Conservation (phyloP, 1,140 invertebrate species). For the Sarcophaga peregrina region DNA sequence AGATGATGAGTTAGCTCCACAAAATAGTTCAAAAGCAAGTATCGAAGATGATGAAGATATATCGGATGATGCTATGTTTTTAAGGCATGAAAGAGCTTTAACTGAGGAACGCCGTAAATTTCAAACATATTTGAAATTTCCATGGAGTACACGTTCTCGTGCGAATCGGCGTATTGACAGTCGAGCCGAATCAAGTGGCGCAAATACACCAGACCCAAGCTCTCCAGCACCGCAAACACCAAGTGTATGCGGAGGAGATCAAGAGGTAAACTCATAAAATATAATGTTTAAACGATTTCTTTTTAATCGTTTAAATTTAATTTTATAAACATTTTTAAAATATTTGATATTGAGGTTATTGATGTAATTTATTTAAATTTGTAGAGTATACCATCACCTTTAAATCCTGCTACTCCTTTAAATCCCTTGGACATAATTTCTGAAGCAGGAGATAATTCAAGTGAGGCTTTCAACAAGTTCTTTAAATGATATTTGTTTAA, state of each 20-base stretch:
- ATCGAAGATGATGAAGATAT: slow-evolving; percentile 69
- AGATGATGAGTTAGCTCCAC: not conserved
- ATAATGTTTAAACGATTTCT: not conserved
- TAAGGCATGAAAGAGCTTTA: slow-evolving; percentile 79
- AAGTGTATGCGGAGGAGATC: slow-evolving; percentile 50
- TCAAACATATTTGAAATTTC: slow-evolving; percentile 76
- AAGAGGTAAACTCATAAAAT: slow-evolving; percentile 51
- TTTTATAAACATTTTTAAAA: not conserved
- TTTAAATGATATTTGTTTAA: slow-evolving; percentile 10
- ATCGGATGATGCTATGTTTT: slow-evolving; percentile 75
- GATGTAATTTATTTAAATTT: slow-evolving; percentile 32
- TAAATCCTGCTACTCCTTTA: slow-evolving; percentile 68
- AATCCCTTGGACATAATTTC: slow-evolving; percentile 64
- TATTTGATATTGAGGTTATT: not conserved
- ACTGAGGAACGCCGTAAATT: slow-evolving; percentile 84
- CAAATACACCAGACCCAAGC: slow-evolving; percentile 77
- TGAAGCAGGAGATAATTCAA: slow-evolving; percentile 45
- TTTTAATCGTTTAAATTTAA: not conserved
- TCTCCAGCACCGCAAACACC: slow-evolving; percentile 60
- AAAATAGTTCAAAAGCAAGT: not conserved
- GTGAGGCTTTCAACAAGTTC: not conserved
- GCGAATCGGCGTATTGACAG: slow-evolving; percentile 75
- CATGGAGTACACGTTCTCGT: slow-evolving; percentile 71
- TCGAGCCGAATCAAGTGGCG: slow-evolving; percentile 76
- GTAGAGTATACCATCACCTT: slow-evolving; percentile 70